A percentile compares a stretch with the other conserved stretches of the same genome.
phyloP scores from a whole-genome alignment of 2,113 vertebrate genomes.

The Loxodonta africana region DNA sequence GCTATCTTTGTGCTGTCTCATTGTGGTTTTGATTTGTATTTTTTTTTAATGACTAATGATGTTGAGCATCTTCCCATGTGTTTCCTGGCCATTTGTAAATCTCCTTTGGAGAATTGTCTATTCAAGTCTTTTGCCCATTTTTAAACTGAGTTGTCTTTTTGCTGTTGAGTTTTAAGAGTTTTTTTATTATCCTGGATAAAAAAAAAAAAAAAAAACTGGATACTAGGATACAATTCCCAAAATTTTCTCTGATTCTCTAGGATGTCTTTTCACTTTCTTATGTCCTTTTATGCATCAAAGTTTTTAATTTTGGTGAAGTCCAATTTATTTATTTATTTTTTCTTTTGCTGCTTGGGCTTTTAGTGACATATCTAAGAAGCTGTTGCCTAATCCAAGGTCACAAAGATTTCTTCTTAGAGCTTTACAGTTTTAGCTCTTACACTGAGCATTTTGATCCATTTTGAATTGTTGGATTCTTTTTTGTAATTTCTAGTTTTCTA shows the following conservation, averaged over 20 bases:
- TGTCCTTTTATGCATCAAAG: neutral
- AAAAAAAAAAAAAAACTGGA: neutral
- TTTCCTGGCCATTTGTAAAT: neutral
- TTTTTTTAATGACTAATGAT: slow-evolving; percentile 12
- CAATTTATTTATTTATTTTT: neutral
- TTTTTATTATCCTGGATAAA: neutral
- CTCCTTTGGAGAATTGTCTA: neutral
- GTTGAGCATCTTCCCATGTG: neutral
- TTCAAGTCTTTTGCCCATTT: neutral
- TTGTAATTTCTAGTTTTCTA: slow-evolving; percentile 18
- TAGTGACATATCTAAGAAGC: slow-evolving; percentile 15
- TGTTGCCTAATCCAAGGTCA: neutral
- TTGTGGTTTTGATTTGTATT: neutral
- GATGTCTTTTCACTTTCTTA: neutral
- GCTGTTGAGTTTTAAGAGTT: neutral
- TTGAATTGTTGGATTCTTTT: slow-evolving; percentile 31
- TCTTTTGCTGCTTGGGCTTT: neutral
- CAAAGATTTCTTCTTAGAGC: neutral
- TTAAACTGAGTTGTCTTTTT: neutral
- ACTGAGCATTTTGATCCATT: slow-evolving; percentile 19
- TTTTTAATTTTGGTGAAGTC: slow-evolving; percentile 29
- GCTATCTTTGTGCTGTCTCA: slow-evolving; percentile 3
- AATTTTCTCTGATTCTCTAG: neutral
- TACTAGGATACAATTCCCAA: slow-evolving; percentile 1
- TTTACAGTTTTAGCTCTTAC: neutral